Base-by-base conservation (phyloP, 64 coral and sea anemone species). In the Stylophora pistillata region DNA sequence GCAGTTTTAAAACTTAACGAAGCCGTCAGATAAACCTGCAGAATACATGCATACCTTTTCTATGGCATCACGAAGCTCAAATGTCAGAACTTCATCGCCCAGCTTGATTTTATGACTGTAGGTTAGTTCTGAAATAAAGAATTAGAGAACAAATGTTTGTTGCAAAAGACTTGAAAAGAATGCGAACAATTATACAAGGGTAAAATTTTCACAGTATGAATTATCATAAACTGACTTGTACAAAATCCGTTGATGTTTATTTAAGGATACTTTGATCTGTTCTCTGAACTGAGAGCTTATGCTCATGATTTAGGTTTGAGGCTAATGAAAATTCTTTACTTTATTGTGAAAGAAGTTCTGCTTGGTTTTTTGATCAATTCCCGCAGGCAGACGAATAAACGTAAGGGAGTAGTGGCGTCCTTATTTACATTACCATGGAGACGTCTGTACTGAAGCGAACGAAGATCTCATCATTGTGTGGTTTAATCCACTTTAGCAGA, bases 71-170 rank as follows among this genome's bases (percentile, higher is more conserved):
- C 95, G 91, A 55, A 97, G 87, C 23, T 97, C 95, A 77, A 97
- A 97, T 73, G 91, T 93, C 20, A 93, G 81, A 15, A 47, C 57
- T 9, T 97, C 95, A 18, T 97, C 95, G 15, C 93, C 95, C 41
- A 97, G 95, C 47, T 87, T 97, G 12, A 97, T 76, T 10, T 75
- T 97, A 33, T 97, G 95, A 34, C 53, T 90, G 84, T 97, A 97
- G 17, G 95, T 97, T 75, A 90, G 60, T 32, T 97, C 95, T 97
- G 53, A 77, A 78, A 86, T 23, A 53, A 57, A 53, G 3, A 16
- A 87, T 23, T 27, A 4, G 3, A 70, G 26, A 68, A 53, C 32
- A 37, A 53, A 31, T 26, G 62, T 70, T 84, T 5, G 69, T 15
- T 5, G 53, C 4, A 12, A 13, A 37, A 30, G 2, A 59, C 4